A percentile compares a stretch with the other conserved stretches of the same genome.
Conservation (phyloP, 2,888 invertebrate genomes). For the Lysandra coridon region DNA sequence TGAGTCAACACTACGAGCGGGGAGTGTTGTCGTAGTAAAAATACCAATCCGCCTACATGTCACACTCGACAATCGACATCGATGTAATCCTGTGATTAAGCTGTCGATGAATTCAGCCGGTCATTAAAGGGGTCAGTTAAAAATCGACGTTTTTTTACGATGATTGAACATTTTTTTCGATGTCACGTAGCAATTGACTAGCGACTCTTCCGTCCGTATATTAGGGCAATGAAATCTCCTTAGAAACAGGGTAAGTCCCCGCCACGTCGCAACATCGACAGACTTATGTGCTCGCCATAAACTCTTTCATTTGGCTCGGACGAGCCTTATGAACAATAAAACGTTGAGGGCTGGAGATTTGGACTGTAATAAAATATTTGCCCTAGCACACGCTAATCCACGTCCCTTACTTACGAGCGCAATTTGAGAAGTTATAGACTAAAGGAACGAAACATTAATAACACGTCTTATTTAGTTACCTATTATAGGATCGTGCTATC, state of each 20-base stretch:
- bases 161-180: background rate
- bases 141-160: background rate
- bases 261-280: constrained; percentile 66
- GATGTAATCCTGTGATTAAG: constrained; percentile 26
- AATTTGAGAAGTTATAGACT: constrained; percentile 77
- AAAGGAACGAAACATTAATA: constrained; percentile 43
- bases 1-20: constrained; percentile 68
- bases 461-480: constrained; percentile 33
- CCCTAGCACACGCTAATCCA: constrained; percentile 78
- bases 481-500: background rate
- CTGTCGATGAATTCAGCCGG: constrained; percentile 19
- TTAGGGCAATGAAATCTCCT: constrained; percentile 38
- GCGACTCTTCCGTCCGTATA: background rate
- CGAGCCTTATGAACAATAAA: constrained; percentile 81
- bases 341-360: constrained; percentile 80
- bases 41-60: constrained; percentile 37
- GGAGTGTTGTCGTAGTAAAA: constrained; percentile 54
- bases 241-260: constrained; percentile 51
- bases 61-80: constrained; percentile 33
- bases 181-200: background rate
- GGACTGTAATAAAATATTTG: constrained; percentile 81
- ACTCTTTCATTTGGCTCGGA: constrained; percentile 80
- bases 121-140: constrained; percentile 18
- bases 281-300: constrained; percentile 77
- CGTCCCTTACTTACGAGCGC: constrained; percentile 76